A percentile compares a stretch with the other conserved stretches of the same genome.
Evolutionary conservation across 2,797 vertebrate species (phyloP).

Genomic region (Scleropages formosus): DNA sequence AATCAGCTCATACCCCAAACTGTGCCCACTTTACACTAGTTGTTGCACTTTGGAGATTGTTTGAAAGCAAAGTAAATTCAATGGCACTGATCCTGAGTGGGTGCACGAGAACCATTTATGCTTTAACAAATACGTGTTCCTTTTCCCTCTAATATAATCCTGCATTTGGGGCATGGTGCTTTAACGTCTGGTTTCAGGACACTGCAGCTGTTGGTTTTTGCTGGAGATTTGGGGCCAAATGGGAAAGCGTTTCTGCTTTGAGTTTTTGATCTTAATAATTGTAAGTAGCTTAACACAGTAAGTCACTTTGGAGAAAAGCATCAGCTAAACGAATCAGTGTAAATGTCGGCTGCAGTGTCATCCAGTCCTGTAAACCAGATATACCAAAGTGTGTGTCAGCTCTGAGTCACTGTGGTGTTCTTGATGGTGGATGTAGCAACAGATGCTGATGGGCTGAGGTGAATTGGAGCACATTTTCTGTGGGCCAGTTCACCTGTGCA

Average conservation of each 20-base stretch:
- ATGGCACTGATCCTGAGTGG: background rate
- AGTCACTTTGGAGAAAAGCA: background rate
- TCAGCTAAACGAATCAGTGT: background rate
- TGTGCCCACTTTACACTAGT: background rate
- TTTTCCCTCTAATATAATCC: background rate
- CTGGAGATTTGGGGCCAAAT: no score
- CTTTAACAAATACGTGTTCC: no score
- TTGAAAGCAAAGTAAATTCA: background rate
- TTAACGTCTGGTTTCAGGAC: background rate
- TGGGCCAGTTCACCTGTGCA: constrained; percentile 9
- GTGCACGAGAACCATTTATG: no score
- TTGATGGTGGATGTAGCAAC: constrained; percentile 36
- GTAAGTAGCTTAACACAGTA: no score
- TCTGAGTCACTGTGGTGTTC: constrained; percentile 15
- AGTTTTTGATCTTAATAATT: no score
- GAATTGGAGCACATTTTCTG: constrained; percentile 34
- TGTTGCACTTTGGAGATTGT: background rate
- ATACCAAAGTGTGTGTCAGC: constrained; percentile 14
- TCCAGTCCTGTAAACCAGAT: constrained; percentile 34
- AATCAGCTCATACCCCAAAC: background rate
- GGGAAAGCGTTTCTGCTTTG: no score
- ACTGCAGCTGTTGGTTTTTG: background rate
- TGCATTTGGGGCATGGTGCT: background rate
- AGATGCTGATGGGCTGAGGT: constrained; percentile 9
- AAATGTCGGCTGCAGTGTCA: constrained; percentile 20